Conservation (phyloP, 2,797 vertebrate species). For the Hypotaenidia okinawae region DNA sequence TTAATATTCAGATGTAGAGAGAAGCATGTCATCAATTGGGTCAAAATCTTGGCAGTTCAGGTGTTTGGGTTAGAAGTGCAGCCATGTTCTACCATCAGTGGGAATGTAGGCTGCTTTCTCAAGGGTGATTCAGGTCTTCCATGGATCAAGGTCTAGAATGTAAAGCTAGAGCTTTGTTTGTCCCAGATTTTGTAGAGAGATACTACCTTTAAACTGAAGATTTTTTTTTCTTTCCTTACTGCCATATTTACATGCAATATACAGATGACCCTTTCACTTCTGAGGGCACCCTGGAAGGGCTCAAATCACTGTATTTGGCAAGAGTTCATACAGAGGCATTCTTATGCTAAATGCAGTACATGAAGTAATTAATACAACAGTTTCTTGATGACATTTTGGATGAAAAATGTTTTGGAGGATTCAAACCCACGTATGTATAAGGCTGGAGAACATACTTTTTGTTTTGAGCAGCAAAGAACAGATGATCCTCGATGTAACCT, state of each 20-base stretch:
- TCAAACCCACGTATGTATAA: accelerated
- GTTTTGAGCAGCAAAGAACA: not conserved
- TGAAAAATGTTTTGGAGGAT: not conserved
- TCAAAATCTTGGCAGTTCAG: not conserved
- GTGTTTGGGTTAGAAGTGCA: not conserved
- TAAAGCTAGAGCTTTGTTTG: not conserved
- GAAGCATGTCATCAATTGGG: not conserved
- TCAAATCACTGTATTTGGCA: not conserved
- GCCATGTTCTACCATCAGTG: not conserved
- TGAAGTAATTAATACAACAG: not conserved
- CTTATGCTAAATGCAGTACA: not conserved
- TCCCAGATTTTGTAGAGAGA: not conserved
- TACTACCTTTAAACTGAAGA: not conserved
- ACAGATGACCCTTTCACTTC: not conserved
- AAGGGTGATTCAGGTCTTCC: not conserved
- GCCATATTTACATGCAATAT: not conserved
- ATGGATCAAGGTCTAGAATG: not conserved
- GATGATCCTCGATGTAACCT: not conserved
- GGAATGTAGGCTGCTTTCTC: not conserved
- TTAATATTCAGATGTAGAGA: not conserved
- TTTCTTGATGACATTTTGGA: not conserved
- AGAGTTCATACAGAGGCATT: not conserved
- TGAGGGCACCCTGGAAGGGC: not conserved
- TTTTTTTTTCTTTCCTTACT: not conserved
- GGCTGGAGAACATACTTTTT: not conserved